Percentiles rank a stretch among this genome's conserved stretches.
Evolutionary conservation across 2,797 vertebrate genomes (phyloP).

Genomic region (Phalanger gymnotis): DNA sequence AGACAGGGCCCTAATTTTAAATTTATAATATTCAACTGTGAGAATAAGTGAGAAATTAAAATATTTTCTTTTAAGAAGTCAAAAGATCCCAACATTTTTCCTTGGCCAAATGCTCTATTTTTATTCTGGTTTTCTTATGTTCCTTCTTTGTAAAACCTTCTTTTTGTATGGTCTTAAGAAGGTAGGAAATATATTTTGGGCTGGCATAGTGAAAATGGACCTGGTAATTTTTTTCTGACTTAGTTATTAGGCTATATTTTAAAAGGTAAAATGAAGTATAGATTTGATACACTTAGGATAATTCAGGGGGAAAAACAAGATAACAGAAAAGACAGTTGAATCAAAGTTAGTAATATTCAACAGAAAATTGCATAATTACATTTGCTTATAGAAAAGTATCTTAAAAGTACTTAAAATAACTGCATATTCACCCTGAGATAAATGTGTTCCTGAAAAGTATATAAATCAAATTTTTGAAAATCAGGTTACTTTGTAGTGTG

Average conservation of each 20-base stretch:
- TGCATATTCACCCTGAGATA: constrained; percentile 33
- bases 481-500: constrained; percentile 30
- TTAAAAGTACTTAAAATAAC: constrained; percentile 35
- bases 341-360: constrained; percentile 46
- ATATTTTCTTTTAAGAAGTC: constrained; percentile 15
- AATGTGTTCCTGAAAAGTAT: constrained; percentile 14
- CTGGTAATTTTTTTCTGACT: neutral
- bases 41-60: constrained; percentile 7
- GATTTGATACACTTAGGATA: constrained; percentile 50
- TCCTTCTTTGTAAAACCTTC: constrained; percentile 22
- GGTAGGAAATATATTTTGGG: neutral
- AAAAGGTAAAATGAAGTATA: constrained; percentile 34
- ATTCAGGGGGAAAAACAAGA: constrained; percentile 13
- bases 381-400: constrained; percentile 44
- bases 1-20: neutral
- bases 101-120: constrained; percentile 4
- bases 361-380: constrained; percentile 45
- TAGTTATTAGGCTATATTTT: constrained; percentile 33
- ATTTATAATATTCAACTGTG: constrained; percentile 36
- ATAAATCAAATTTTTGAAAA: constrained; percentile 30
- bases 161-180: neutral
- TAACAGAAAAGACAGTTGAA: constrained; percentile 37
- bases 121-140: neutral
- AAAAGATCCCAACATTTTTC: neutral
- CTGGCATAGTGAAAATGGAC: constrained; percentile 9